Base-by-base conservation (phyloP, 1,140 invertebrate genomes). In the Sesamia nonagrioides region DNA sequence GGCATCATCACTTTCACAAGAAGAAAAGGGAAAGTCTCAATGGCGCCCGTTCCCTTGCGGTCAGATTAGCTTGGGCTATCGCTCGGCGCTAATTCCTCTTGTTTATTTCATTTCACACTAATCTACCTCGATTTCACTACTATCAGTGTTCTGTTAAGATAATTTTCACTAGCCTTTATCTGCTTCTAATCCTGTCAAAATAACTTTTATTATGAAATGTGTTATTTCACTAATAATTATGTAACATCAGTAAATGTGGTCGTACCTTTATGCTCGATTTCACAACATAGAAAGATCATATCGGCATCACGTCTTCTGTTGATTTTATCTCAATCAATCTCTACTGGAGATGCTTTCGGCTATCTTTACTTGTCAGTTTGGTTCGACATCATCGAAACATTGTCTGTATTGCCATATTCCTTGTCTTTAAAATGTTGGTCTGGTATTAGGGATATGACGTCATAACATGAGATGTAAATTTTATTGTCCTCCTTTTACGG, bases 1-100 rank as follows among this genome's bases (percentile, higher is more conserved):
- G 83, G 87, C 89, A 93, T 94, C 93, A 94, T 94, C 93, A 92
- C 93, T 94, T 94, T 94, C 93, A 93, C 93, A 86, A 92, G 86
- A 93, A 91, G 90, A 92, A 92, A 94, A 94, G 90, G 91, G 93
- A 94, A 94, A 94, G 93, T 90, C 78, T 82, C 35, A 71, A 79
- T 91, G 89, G 87, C 89, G 91, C 85, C 82, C 89, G 88, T 80
- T 93, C 91, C 92, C 93, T 93, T 94, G 92, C 90, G 93, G 91
- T 94, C 90, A 91, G 89, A 89, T 91, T 88, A 89, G 80, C 82
- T 88, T 79, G 74, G 87, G 82, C 86, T 88, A 88, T 91, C 84
- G 88, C 83, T 85, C 91, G 86, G 82, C 82, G 84, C 85, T 93
- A 91, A 93, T 93, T 92, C 89, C 86, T 90, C 89, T 91, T 90